Evolutionary conservation across 1,140 invertebrate genomes (phyloP).

Genomic region (Drosophila malerkotliana): DNA sequence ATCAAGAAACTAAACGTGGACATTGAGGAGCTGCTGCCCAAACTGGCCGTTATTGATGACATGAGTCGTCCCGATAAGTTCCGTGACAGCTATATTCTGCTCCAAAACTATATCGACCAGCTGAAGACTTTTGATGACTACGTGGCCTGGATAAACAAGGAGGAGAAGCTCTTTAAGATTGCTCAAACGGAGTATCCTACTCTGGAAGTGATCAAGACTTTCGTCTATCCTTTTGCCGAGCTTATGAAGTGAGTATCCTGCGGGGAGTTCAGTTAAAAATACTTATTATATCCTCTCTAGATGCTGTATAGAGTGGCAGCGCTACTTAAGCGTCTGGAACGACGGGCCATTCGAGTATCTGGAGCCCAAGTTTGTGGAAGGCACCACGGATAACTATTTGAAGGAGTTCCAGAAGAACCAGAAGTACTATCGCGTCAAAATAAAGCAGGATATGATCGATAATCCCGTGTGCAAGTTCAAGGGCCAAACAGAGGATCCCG

Average conservation of each 20-base stretch:
- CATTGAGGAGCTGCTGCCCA: conserved; percentile 89
- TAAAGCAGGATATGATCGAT: conserved; percentile 90
- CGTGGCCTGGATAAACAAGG: conserved; percentile 94
- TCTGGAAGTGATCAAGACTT: conserved; percentile 89
- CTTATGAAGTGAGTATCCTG: conserved; percentile 85
- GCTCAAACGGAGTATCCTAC: conserved; percentile 89
- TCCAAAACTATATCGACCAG: conserved; percentile 89
- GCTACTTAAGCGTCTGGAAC: conserved; percentile 93
- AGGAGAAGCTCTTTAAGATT: conserved; percentile 94
- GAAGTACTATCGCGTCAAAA: conserved; percentile 91
- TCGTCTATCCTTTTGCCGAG: conserved; percentile 88
- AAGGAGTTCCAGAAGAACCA: conserved; percentile 91
- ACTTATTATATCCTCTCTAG: conserved; percentile 49
- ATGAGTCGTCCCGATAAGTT: conserved; percentile 89
- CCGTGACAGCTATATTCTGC: conserved; percentile 88
- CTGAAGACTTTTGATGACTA: conserved; percentile 90
- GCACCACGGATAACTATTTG: conserved; percentile 88
- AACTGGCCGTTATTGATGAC: conserved; percentile 87
- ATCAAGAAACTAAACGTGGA: conserved; percentile 89
- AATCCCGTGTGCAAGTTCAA: conserved; percentile 87
- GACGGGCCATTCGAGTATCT: conserved; percentile 95
- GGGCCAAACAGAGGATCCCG: conserved; percentile 90
- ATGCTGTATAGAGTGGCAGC: conserved; percentile 89
- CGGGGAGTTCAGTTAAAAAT: neutral
- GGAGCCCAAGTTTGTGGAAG: conserved; percentile 89